Conservation (phyloP, 2,888 invertebrate genomes). For the Thecocarcelia acutangulata region DNA sequence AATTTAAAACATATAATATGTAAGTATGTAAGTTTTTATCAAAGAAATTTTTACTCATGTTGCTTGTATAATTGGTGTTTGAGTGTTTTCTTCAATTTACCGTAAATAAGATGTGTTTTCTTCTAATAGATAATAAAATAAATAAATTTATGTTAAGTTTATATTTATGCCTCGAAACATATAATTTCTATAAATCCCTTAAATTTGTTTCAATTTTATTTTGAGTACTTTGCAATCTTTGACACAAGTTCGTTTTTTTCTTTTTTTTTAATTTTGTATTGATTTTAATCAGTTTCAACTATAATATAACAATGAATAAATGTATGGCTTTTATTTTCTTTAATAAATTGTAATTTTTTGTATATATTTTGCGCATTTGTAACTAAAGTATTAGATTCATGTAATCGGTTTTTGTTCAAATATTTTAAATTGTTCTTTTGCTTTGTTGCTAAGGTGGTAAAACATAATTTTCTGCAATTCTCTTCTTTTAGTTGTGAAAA, state of each 20-base stretch:
- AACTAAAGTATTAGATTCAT: conserved; percentile 18
- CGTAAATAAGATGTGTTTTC: conserved; percentile 30
- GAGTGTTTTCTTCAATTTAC: conserved; percentile 15
- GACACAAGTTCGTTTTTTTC: conserved; percentile 48
- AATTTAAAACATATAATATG: conserved; percentile 3
- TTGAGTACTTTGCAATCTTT: conserved; percentile 15
- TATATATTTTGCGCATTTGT: conserved; percentile 24
- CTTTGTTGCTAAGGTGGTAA: conserved; percentile 22
- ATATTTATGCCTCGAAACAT: conserved; percentile 31
- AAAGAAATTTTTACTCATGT: neutral
- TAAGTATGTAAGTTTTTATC: neutral
- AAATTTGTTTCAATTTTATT: conserved; percentile 18
- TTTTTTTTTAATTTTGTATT: conserved; percentile 38
- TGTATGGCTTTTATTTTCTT: conserved; percentile 11
- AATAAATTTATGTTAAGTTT: neutral
- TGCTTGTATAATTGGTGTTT: conserved; percentile 39
- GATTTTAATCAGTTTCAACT: conserved; percentile 56
- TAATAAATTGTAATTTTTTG: conserved; percentile 10
- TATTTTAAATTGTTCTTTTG: neutral
- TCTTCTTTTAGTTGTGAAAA: conserved; percentile 6
- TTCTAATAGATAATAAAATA: conserved; percentile 31
- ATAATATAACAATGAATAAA: conserved; percentile 46
- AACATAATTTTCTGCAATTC: conserved; percentile 3
- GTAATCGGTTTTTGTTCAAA: neutral
- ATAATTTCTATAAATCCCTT: conserved; percentile 6